These are phyloP conservation scores for Nemotelus nigrinus DNA, from an alignment of 2,888 invertebrate species.

Conservation along the genomic window DNA sequence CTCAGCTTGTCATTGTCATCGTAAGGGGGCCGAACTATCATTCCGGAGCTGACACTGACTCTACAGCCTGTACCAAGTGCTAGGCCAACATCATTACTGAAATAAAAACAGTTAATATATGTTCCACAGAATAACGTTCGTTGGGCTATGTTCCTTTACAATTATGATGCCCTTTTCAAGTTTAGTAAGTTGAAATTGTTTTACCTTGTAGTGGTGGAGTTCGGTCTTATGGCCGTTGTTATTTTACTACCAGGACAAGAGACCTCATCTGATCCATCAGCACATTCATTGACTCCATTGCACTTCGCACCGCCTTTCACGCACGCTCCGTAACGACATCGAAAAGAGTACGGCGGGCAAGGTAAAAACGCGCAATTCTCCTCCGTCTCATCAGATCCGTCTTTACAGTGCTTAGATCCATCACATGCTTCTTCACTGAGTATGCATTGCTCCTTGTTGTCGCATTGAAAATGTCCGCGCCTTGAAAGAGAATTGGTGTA, in stretches of 20 bases:
- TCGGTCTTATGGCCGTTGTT: no score
- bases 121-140: no score
- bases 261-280: slow-evolving; percentile 58
- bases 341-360: slow-evolving; percentile 69
- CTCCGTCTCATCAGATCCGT: slow-evolving; percentile 52
- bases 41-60: neutral
- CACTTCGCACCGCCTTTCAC: slow-evolving; percentile 69
- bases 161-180: neutral
- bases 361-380: slow-evolving; percentile 55
- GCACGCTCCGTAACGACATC: slow-evolving; percentile 72
- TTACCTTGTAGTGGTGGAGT: no score
- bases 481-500: no score
- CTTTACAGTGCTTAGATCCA: slow-evolving; percentile 56
- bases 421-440: slow-evolving; percentile 56
- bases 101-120: no score
- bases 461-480: slow-evolving; percentile 28
- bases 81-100: no score
- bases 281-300: slow-evolving; percentile 47
- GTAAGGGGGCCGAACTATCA: neutral
- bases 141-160: no score
- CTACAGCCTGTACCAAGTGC: no score
- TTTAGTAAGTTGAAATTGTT: no score
- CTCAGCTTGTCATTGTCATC: neutral
- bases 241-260: no score
- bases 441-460: slow-evolving; percentile 47